Evolutionary conservation across 2,797 vertebrate species (phyloP).

Genomic region (Ctenosaura bakeri): DNA sequence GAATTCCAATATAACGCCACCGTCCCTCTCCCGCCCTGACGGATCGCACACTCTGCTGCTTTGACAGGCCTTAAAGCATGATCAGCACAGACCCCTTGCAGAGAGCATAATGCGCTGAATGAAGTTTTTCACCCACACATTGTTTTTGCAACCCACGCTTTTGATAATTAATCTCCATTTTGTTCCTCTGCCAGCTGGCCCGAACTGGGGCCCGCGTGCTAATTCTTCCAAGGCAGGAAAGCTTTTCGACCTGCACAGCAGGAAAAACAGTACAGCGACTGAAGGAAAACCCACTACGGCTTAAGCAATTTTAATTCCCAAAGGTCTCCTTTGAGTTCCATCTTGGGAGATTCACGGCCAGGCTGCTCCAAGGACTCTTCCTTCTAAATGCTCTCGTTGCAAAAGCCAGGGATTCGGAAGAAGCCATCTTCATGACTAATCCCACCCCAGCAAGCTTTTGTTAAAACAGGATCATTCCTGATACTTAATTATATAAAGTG

Average conservation of each 20-base stretch:
- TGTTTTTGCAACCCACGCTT: conserved; percentile 20
- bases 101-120: background rate
- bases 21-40: background rate
- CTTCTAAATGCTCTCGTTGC: background rate
- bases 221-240: conserved; percentile 48
- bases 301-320: conserved; percentile 41
- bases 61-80: background rate
- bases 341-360: background rate
- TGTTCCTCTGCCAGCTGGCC: conserved; percentile 4
- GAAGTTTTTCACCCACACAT: conserved; percentile 18
- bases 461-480: background rate
- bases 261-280: conserved; percentile 34
- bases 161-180: conserved; percentile 29
- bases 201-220: background rate
- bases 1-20: background rate
- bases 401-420: background rate
- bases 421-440: conserved; percentile 4
- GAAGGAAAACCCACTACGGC: conserved; percentile 16
- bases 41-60: background rate
- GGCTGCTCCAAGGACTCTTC: conserved; percentile 13
- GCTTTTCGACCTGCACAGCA: conserved; percentile 6
- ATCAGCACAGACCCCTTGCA: background rate
- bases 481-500: conserved; percentile 9
- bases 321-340: conserved; percentile 28
- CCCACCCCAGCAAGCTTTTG: conserved; percentile 31